Conservation (phyloP, 2,888 invertebrate species). For the Eupithecia abbreviata region DNA sequence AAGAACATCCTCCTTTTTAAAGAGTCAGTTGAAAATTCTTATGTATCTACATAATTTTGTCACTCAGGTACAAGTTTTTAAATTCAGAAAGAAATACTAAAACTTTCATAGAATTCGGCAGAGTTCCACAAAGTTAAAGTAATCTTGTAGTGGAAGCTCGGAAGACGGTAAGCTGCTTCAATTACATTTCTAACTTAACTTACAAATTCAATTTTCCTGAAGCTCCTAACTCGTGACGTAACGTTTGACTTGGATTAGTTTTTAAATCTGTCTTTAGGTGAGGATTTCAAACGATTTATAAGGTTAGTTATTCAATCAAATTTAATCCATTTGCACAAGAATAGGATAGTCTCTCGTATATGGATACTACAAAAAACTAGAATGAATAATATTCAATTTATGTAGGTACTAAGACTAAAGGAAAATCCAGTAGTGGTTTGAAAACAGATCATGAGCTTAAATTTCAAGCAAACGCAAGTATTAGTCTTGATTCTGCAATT, state of each 20-base stretch:
- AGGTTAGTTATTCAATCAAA: too few relatives aligned
- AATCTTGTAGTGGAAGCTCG: constrained; percentile 11
- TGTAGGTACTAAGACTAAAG: background rate
- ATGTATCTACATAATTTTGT: too few relatives aligned
- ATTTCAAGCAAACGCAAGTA: background rate
- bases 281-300: background rate
- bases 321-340: too few relatives aligned
- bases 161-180: constrained; percentile 11
- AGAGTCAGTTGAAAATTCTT: too few relatives aligned
- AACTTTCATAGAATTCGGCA: background rate
- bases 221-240: constrained; percentile 15
- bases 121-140: background rate
- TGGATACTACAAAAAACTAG: too few relatives aligned
- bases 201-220: constrained; percentile 25
- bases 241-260: constrained; percentile 4
- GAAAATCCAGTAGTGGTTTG: background rate
- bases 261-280: constrained; percentile 4
- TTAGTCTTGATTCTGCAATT: background rate
- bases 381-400: too few relatives aligned
- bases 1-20: too few relatives aligned
- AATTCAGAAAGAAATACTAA: background rate
- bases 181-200: constrained; percentile 22
- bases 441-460: background rate
- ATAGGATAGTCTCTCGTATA: too few relatives aligned
- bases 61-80: background rate